Evolutionary conservation across 1,140 invertebrate genomes (phyloP), one percentile per base, ranked within the genome.

Genomic region (Drosophila persimilis): DNA sequence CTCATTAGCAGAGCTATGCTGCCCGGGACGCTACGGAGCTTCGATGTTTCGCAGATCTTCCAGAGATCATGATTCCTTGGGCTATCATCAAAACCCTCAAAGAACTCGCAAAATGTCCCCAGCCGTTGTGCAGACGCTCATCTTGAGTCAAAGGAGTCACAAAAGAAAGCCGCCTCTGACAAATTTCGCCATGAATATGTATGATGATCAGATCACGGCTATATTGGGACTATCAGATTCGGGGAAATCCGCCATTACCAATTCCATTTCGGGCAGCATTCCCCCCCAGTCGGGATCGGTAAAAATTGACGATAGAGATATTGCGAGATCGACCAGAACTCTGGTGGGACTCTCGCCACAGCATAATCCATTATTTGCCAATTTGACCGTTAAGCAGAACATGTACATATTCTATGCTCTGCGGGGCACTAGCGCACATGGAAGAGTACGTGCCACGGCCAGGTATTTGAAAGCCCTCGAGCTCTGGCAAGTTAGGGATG

Each of bases 161-260:
- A 13, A 6, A 7, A 15, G 11, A 1, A 66, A 66, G 9, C 7
- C 11, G 1, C 20, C 39, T 13, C n/a, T 65, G 8, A 26, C n/a
- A 6, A 60, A 66, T n/a, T 66, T 66, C 11, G 15, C 9, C 20
- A 61, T 66, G 57, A 60, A 66, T 15, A 66, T 66, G 63, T 66
- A 66, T 22, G 57, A 66, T 9, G 57, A 66, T 45, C 64, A 66
- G 15, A 66, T 66, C 9, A 61, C 64, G 7, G 41, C 22, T 6
- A 24, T 61, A 15, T 39, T 66, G 17, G 64, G 64, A 9, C 48
- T 46, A n/a, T 53, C 63, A 2, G 29, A 52, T 35, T 66, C 63
- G 8, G 56, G 56, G 1, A 66, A 66, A 17, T 66, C 63, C 3
- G 15, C 57, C 2, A 9, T 26, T 3, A 6, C 44, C n/a, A 45